phyloP scores from a whole-genome alignment of 2,797 vertebrate genomes.

The Rhinophrynus dorsalis region DNA sequence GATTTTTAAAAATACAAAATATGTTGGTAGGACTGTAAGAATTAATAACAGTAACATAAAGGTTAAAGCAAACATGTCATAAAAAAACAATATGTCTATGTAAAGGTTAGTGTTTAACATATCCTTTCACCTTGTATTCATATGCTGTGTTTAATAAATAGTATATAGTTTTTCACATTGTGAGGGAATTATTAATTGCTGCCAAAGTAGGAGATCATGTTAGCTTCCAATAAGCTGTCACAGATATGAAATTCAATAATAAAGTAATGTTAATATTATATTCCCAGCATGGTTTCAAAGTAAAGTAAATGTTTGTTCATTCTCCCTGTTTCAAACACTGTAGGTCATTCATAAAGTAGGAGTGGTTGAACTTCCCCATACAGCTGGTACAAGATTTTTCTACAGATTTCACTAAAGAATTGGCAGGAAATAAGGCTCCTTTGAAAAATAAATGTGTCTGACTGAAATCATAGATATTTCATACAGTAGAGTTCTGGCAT shows the following conservation, averaged over 20 bases:
- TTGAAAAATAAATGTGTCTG: constrained; percentile 61
- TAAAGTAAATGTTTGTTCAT: constrained; percentile 63
- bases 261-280: constrained; percentile 53
- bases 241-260: constrained; percentile 50
- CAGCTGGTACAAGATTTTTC: constrained; percentile 54
- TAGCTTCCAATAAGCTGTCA: constrained; percentile 58
- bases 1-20: constrained; percentile 64
- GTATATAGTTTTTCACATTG: constrained; percentile 11
- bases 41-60: constrained; percentile 63
- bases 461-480: constrained; percentile 52
- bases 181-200: constrained; percentile 51
- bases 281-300: constrained; percentile 53
- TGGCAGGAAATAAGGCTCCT: constrained; percentile 64
- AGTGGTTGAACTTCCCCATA: constrained; percentile 55
- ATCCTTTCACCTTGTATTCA: neutral
- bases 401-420: constrained; percentile 54
- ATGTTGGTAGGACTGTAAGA: constrained; percentile 56
- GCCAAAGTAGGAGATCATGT: constrained; percentile 45
- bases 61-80: constrained; percentile 62
- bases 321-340: constrained; percentile 59
- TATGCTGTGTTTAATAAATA: constrained; percentile 16
- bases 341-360: constrained; percentile 59
- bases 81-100: constrained; percentile 11
- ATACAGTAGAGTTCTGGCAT: constrained; percentile 45
- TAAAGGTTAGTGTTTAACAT: constrained; percentile 25